phyloP scores from a whole-genome alignment of 2,113 vertebrate species.

The Crotalus tigris region DNA sequence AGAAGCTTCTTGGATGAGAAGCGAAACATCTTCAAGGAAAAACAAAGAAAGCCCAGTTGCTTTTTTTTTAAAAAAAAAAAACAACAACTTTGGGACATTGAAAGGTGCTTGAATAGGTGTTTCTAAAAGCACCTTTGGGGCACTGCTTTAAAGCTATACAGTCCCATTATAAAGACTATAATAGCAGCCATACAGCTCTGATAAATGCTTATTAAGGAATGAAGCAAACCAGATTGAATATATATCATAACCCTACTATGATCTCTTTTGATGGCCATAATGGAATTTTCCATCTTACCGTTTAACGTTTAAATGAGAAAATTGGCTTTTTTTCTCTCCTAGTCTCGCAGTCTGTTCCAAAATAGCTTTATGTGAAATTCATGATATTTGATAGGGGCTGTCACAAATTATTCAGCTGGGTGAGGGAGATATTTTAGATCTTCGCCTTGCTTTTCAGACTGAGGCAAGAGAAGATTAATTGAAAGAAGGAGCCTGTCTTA shows the following conservation, averaged over 20 bases:
- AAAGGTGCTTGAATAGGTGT: no score
- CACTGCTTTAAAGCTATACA: neutral
- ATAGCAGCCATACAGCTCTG: neutral
- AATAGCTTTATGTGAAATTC: slow-evolving; percentile 27
- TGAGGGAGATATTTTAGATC: neutral
- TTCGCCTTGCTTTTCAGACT: neutral
- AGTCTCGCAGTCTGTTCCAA: neutral
- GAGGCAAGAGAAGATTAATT: neutral
- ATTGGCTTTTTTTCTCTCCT: neutral
- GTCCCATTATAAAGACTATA: neutral
- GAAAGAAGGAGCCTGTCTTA: neutral
- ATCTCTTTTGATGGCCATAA: slow-evolving; percentile 6
- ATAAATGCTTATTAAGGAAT: neutral
- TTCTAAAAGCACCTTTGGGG: neutral
- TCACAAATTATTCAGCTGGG: neutral
- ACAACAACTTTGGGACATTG: no score
- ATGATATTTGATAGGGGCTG: slow-evolving; percentile 2
- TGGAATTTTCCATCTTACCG: slow-evolving; percentile 35
- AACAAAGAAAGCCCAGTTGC: neutral
- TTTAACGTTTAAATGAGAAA: slow-evolving; percentile 26
- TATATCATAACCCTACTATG: neutral
- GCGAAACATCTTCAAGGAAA: neutral
- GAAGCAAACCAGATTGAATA: slow-evolving; percentile 2
- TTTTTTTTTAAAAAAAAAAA: neutral
- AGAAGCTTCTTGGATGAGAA: neutral